phyloP scores from a whole-genome alignment of 2,113 vertebrate species.

The Phalacrocorax carbo region DNA sequence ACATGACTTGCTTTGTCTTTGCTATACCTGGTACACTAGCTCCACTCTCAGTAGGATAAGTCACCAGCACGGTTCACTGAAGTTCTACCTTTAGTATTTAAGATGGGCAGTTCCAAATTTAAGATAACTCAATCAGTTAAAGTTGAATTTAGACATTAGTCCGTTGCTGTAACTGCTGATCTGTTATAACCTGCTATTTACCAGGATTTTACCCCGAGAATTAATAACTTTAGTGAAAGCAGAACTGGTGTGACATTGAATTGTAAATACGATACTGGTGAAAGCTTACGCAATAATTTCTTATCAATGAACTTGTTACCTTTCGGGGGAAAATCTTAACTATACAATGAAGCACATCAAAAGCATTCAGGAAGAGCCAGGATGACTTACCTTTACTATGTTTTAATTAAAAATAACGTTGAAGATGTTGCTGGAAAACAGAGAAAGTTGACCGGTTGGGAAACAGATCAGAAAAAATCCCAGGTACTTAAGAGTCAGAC shows the following conservation, averaged over 20 bases:
- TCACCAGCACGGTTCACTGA: neutral
- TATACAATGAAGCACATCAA: neutral
- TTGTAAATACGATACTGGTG: rapidly evolving
- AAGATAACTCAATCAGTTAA: neutral
- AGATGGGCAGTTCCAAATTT: neutral
- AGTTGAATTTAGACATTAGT: neutral
- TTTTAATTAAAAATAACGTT: neutral
- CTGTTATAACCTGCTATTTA: neutral
- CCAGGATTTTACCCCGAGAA: neutral
- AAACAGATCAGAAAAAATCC: neutral
- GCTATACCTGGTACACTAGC: neutral
- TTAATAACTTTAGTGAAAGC: neutral
- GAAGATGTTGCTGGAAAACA: neutral
- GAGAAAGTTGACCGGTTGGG: neutral
- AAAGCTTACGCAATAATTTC: neutral
- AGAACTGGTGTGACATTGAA: neutral
- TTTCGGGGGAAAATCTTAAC: neutral
- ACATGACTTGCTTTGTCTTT: neutral
- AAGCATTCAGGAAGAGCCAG: neutral
- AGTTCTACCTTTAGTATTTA: neutral
- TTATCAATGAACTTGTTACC: neutral
- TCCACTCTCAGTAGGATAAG: neutral
- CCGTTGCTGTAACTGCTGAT: neutral
- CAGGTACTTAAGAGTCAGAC: neutral
- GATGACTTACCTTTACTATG: neutral